These are phyloP conservation scores for Drosophila nr. perissopoda DNA, from an alignment of 2,888 invertebrate genomes.

Conservation along the genomic window DNA sequence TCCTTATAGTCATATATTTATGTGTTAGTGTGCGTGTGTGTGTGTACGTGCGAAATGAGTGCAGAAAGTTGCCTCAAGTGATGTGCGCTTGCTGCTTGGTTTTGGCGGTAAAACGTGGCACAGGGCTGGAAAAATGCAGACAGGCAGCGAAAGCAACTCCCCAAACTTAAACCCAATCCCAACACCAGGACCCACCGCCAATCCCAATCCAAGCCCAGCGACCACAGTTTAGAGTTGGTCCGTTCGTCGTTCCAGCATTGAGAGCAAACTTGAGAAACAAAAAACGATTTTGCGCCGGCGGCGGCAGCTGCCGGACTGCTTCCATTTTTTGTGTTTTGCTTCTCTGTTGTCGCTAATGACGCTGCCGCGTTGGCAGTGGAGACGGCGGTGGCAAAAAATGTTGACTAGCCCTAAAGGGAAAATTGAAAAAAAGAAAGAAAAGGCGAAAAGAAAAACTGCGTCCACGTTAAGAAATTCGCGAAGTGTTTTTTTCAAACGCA, in stretches of 20 bases:
- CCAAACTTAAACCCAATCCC: neutral
- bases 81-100: constrained; percentile 28
- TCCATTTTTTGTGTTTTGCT: constrained; percentile 3
- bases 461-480: constrained; percentile 41
- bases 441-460: constrained; percentile 14
- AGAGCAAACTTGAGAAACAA: constrained; percentile 66
- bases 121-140: neutral
- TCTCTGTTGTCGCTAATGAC: constrained; percentile 66
- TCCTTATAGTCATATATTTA: constrained; percentile 2
- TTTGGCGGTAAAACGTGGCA: constrained; percentile 38
- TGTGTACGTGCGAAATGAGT: constrained; percentile 73
- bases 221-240: neutral
- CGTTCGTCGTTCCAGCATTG: constrained; percentile 7
- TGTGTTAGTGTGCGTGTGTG: constrained; percentile 23
- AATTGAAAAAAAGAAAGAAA: constrained; percentile 57
- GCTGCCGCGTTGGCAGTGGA: constrained; percentile 28
- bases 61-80: constrained; percentile 71
- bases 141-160: neutral
- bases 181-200: neutral
- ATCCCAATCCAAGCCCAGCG: neutral
- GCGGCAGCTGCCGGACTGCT: constrained; percentile 49
- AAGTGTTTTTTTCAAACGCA: constrained; percentile 38
- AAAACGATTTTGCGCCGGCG: constrained; percentile 70
- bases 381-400: constrained; percentile 45
- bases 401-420: constrained; percentile 73